phyloP scores from a whole-genome alignment of 30 jellyfish, hydroid and myxozoan genomes.

The Pseudorhiza aurosa region DNA sequence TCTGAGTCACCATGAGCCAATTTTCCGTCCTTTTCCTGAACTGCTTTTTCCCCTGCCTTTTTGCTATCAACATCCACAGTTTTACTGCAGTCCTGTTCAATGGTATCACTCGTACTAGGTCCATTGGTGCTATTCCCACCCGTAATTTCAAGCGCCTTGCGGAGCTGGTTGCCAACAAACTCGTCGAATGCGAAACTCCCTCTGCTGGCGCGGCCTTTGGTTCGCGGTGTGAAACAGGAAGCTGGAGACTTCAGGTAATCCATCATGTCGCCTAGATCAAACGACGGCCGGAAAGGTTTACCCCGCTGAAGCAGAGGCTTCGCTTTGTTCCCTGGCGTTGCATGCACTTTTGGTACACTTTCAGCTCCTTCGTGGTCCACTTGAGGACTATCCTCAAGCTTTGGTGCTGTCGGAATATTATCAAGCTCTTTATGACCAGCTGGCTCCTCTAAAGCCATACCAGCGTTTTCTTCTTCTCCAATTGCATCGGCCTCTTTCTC shows the following conservation, averaged over 20 bases:
- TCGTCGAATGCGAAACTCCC: slow-evolving; percentile 93
- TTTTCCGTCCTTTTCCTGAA: not conserved
- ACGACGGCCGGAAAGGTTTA: slow-evolving; percentile 74
- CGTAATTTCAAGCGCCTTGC: slow-evolving; percentile 55
- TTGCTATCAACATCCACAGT: not conserved
- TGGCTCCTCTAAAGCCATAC: too few relatives aligned
- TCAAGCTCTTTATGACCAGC: too few relatives aligned
- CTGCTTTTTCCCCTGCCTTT: not conserved
- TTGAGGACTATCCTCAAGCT: not conserved
- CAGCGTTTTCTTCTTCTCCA: not conserved
- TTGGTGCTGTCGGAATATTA: too few relatives aligned
- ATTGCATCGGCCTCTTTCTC: not conserved
- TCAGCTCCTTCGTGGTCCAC: not conserved
- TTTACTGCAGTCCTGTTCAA: too few relatives aligned
- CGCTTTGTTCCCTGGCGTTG: slow-evolving; percentile 14
- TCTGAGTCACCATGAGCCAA: not conserved
- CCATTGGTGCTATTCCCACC: slow-evolving; percentile 7
- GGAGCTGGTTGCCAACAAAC: slow-evolving; percentile 81
- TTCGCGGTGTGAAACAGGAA: slow-evolving; percentile 41
- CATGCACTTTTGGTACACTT: not conserved
- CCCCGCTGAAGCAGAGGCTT: slow-evolving; percentile 57
- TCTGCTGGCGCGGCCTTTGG: slow-evolving; percentile 72
- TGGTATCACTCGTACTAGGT: not conserved
- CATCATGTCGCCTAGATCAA: slow-evolving; percentile 79
- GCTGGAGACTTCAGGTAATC: slow-evolving; percentile 89